These are phyloP conservation scores for Cyanistes caeruleus DNA, from an alignment of 2,113 vertebrate genomes.

Conservation along the genomic window DNA sequence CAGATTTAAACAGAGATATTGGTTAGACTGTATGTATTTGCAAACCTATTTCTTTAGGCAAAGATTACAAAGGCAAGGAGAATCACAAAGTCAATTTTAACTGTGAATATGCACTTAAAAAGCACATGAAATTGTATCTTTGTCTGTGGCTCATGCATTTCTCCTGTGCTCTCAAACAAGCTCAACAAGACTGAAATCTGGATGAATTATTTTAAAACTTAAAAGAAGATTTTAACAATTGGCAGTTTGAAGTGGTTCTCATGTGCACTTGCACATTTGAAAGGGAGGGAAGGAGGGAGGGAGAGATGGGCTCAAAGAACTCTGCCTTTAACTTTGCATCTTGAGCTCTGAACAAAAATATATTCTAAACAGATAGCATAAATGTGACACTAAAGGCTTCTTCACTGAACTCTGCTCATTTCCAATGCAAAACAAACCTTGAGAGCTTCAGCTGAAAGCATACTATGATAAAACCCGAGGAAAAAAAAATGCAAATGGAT, in stretches of 20 bases:
- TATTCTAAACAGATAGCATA: neutral
- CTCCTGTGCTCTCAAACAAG: neutral
- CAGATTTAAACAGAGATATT: conserved; percentile 34
- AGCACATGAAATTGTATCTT: neutral
- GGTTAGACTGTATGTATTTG: neutral
- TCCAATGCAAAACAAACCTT: neutral
- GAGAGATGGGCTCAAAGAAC: neutral
- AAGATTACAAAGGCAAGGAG: conserved; percentile 46
- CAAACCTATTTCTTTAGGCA: conserved; percentile 49
- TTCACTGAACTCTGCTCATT: neutral
- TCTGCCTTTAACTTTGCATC: neutral
- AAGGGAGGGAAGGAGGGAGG: neutral
- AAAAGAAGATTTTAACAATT: neutral
- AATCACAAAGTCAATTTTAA: conserved; percentile 49
- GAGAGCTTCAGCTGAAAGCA: neutral
- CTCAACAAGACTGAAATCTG: neutral
- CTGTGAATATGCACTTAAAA: conserved; percentile 36
- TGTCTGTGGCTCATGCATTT: neutral
- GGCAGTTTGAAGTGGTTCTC: neutral
- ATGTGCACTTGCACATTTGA: neutral
- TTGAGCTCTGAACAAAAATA: neutral
- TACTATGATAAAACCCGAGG: neutral
- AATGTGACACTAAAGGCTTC: neutral
- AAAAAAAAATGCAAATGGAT: neutral
- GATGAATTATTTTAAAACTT: neutral